phyloP scores from a whole-genome alignment of 1,140 invertebrate genomes.

The Kradibia gibbosae region DNA sequence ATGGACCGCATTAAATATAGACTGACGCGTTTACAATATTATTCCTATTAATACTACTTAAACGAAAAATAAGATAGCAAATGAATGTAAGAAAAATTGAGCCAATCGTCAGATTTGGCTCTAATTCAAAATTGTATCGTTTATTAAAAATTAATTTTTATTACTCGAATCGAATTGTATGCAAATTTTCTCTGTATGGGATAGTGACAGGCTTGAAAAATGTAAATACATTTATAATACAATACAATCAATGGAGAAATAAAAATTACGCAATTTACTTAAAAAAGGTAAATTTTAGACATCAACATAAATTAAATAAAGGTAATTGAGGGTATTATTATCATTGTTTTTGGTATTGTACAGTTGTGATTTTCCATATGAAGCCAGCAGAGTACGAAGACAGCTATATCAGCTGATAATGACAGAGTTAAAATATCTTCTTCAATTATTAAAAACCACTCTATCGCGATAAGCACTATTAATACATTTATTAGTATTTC shows the following conservation, averaged over 20 bases:
- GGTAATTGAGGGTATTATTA: too few relatives aligned
- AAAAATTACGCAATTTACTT: too few relatives aligned
- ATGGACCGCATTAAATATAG: slow-evolving; percentile 16
- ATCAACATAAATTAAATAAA: too few relatives aligned
- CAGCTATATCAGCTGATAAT: not conserved
- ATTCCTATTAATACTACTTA: not conserved
- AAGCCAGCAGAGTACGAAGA: not conserved
- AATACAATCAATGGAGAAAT: not conserved
- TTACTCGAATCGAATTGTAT: too few relatives aligned
- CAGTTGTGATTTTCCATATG: not conserved
- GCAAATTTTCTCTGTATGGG: too few relatives aligned
- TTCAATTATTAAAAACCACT: not conserved
- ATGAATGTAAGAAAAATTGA: slow-evolving; percentile 20
- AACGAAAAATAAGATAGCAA: not conserved
- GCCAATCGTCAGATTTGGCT: not conserved
- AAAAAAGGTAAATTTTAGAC: too few relatives aligned
- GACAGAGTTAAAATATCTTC: not conserved
- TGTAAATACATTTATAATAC: not conserved
- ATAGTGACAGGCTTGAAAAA: not conserved
- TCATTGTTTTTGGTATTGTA: not conserved
- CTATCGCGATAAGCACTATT: not conserved
- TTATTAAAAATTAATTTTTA: too few relatives aligned
- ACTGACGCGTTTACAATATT: not conserved
- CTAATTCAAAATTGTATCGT: not conserved
- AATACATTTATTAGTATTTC: not conserved